Conservation (phyloP, 2,113 vertebrate species). For the zebrafish (Danio rerio) region GRCz12tu NC_133191.1:44185001-44185500, state of each 20-base stretch:
- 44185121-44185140: slow-evolving; percentile 29
- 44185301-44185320: slow-evolving; percentile 31
- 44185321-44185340: slow-evolving; percentile 69
- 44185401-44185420: slow-evolving; percentile 58
- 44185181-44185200: background rate
- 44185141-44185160: slow-evolving; percentile 26
- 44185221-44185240: slow-evolving; percentile 40
- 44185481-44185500: background rate
- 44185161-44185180: slow-evolving; percentile 1
- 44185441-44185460: background rate
- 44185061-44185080: background rate
- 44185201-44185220: slow-evolving; percentile 39
- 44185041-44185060: no score
- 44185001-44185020: no score
- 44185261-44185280: slow-evolving; percentile 18
- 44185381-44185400: slow-evolving; percentile 73
- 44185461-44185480: slow-evolving; percentile 23
- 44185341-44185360: slow-evolving; percentile 78
- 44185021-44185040: no score
- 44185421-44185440: slow-evolving; percentile 29
- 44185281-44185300: slow-evolving; percentile 32
- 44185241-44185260: slow-evolving; percentile 50
- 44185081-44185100: slow-evolving; percentile 21
- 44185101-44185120: slow-evolving; percentile 28
- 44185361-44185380: slow-evolving; percentile 75